phyloP scores from a whole-genome alignment of 2,888 invertebrate species.

The Lasius fuliginosus region DNA sequence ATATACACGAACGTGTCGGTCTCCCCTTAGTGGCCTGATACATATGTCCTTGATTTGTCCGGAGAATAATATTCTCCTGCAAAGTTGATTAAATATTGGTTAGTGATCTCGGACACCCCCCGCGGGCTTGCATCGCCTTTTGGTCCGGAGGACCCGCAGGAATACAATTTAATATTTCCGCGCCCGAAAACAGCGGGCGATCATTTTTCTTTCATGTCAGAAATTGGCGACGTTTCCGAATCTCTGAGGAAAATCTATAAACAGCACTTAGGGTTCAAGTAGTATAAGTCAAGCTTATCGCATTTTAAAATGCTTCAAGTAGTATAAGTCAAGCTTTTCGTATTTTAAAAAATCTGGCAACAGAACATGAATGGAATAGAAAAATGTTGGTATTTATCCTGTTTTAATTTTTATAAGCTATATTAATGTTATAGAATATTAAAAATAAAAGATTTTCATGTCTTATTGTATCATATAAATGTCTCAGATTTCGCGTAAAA shows the following conservation, averaged over 20 bases:
- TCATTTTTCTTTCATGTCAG: constrained; percentile 67
- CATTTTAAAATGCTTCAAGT: background rate
- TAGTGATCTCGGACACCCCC: constrained; percentile 72
- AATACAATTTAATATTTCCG: constrained; percentile 78
- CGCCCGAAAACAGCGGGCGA: constrained; percentile 59
- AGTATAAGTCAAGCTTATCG: background rate
- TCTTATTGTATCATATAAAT: background rate
- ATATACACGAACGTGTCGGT: constrained; percentile 61
- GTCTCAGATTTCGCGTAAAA: background rate
- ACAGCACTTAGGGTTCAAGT: background rate
- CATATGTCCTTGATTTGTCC: constrained; percentile 86
- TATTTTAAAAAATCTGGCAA: background rate
- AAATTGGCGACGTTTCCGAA: constrained; percentile 35
- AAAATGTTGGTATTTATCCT: background rate
- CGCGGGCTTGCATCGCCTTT: constrained; percentile 57
- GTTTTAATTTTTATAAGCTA: background rate
- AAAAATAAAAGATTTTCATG: background rate
- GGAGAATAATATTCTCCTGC: constrained; percentile 84
- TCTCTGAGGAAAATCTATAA: constrained; percentile 21
- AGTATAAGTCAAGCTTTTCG: no score
- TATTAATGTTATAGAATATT: background rate
- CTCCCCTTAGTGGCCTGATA: constrained; percentile 76
- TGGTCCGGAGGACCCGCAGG: constrained; percentile 72
- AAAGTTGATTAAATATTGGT: constrained; percentile 86
- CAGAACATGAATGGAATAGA: background rate